These are phyloP conservation scores for Leucopsar rothschildi DNA, from an alignment of 2,113 vertebrate genomes.

Conservation along the genomic window DNA sequence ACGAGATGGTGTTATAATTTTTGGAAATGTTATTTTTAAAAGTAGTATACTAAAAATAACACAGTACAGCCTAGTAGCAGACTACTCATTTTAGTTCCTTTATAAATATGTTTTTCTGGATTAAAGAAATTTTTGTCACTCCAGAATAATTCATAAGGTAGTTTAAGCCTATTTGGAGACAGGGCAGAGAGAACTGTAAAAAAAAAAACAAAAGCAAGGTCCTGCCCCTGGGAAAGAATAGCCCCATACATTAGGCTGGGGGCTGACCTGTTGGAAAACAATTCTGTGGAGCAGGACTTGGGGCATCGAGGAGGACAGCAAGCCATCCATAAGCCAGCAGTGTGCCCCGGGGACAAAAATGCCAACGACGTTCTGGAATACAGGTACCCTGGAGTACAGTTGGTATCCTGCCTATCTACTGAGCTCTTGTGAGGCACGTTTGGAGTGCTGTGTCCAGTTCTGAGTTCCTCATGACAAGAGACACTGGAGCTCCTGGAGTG, in stretches of 20 bases:
- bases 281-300: not conserved
- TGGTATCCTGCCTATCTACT: not conserved
- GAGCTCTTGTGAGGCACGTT: not conserved
- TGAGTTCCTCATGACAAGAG: not conserved
- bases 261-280: not conserved
- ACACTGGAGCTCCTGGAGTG: not conserved
- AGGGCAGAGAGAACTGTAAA: not conserved
- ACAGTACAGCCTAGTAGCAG: not conserved
- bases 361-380: no score
- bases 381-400: not conserved
- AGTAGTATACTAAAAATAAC: constrained; percentile 10
- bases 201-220: not conserved
- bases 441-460: not conserved
- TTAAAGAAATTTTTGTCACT: not conserved
- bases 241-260: not conserved
- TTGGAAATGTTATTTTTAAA: constrained; percentile 19
- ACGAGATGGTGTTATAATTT: not conserved
- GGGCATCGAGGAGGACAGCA: not conserved
- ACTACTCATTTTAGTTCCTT: constrained; percentile 18
- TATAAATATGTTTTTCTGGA: not conserved
- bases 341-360: not conserved
- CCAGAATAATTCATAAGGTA: not conserved
- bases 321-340: not conserved
- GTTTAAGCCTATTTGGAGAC: not conserved
- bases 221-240: not conserved